Evolutionary conservation across 2,797 vertebrate genomes (phyloP), one percentile per base, ranked within the genome.

Genomic region (Manis crassicaudata): DNA sequence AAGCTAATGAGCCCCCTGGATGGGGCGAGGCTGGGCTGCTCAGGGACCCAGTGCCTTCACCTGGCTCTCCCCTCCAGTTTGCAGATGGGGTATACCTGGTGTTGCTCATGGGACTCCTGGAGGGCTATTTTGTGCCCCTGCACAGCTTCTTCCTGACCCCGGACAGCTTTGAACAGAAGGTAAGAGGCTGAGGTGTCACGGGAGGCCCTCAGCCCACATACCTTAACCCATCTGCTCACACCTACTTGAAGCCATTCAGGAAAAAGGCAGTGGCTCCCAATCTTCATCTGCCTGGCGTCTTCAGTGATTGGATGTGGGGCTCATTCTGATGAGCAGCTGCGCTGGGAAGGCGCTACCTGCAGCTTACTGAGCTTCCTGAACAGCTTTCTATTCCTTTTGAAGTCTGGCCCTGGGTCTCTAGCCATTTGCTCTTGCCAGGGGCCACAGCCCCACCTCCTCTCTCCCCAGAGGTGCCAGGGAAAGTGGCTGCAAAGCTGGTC

Each of bases 111-210:
- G 99, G 99, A 72, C 99, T 99, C 73, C 97, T 99, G 95, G 99
- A 99, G 97, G 99, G 99, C 93, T 99, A 99, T 98, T 99, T 99
- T 77, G 99, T 99, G 79, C 99, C 99, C 1, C 99, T 99, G 89
- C 99, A 99, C 98, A 99, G 99, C 98, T 99, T 99, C 96, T 99
- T 99, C 98, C 99, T 99, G 98, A 99, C 99, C 12, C 99, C 99
- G 0, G 99, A 99, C 96, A 99, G 99, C 98, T 99, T 99, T 98
- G 99, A 99, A 94, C 99, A 99, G 98, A 99, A 99, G 99, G 99
- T 99, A 98, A 98, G 93, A 3, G 37, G 52, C 35, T 0, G 4
- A 72, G 77, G 75, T 72, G 5, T 2, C 4, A 73, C 54, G n/a
- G 1, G 4, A 86, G 50, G 27, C 29, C 65, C 92, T 25, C 73